Base-by-base conservation (phyloP, 2,797 vertebrate genomes). In the Ambastaia sidthimunki region DNA sequence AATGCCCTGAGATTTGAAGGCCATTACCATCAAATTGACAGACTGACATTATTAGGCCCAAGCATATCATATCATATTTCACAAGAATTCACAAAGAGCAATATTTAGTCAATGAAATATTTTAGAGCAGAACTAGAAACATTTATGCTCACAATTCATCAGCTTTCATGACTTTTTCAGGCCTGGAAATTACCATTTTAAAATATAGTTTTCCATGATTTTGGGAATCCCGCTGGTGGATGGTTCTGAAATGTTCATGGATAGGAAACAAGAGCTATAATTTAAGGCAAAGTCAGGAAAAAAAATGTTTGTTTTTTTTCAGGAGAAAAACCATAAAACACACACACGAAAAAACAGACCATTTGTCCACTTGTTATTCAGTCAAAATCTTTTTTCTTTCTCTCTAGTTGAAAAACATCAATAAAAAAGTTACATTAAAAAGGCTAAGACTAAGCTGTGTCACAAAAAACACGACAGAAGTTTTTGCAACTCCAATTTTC, bases 381-480 rank as follows among this genome's bases (percentile, higher is more conserved):
- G 41, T 44, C 23, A 60, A 60, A 25, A 4, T 25, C 3, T 13
- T 25, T 59, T 25, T 13, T 21, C 52, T 55, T 12, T 59, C 55
- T 60, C 19, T 28, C 57, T 60, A 60, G 12, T 13, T 28, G 23
- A 62, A 62, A 62, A 31, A 62, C 13, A 62, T 62, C 59, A 31
- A 28, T 62, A 62, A 21, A 62, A 44, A 28, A 62, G 15, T 31
- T 62, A 15, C 28, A 59, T 13, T 15, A 48, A 18, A 50, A 65
- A 76, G 50, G 4, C 23, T 25, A 1, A 69, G 7, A 10, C 18
- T 31, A 69, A 59, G 18, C 19, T 68, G 34, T 9, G 12, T 57
- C 52, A 76, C 21, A 44, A 76, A 28, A 76, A 68, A 76, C 74
- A 10, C 15, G 41, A 37, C 7, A 28, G 34, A 21, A 3, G n/a